Evolutionary conservation across 1,140 invertebrate genomes (phyloP), one percentile per base, ranked within the genome.

Genomic region (Drosophila hydei): DNA sequence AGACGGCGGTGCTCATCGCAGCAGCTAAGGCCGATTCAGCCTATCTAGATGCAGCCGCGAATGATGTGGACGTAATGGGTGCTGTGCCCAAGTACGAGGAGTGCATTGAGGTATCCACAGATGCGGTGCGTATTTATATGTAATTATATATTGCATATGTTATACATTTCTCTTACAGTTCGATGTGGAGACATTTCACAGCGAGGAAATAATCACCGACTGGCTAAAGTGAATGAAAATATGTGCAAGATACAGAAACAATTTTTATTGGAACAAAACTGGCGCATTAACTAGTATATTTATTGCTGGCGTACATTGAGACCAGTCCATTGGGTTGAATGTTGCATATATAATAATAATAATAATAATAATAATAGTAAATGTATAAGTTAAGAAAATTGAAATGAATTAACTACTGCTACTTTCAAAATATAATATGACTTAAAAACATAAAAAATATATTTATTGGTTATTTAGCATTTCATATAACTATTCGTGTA

Each of bases 121-220:
- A 79, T 68, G 67, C 56, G 21, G 70, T 73, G 19, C 36, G 77
- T 79, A 30, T 4, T 16, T 51, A 18, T n/a, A 11, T 6, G 16
- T 6, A 27, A 5, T 8, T 33, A 11, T 12, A 33, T 33, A 12
- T 12, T 16, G 1, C 16, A 42, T 8, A 42, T 4, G 36, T 16
- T 40, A 16, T 43, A 23, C 14, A 5, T 11, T 14, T 47, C 7
- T 30, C n/a, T 74, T 67, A 3, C 58, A 91, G 90, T 87, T 91
- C 16, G 78, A 73, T 48, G 83, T 81, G 40, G 85, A 90, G 11
- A 80, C 88, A 21, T 91, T 85, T 25, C 72, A 79, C 33, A 78
- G 60, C 2, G 90, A 91, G 40, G 90, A 91, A 45, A 79, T 91
- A 23, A 90, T 91, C 14, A 90, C 83, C 2, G 90, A 91, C 68